Conservation (phyloP, 1,140 invertebrate species). For the Ditylenchus dipsaci region DNA sequence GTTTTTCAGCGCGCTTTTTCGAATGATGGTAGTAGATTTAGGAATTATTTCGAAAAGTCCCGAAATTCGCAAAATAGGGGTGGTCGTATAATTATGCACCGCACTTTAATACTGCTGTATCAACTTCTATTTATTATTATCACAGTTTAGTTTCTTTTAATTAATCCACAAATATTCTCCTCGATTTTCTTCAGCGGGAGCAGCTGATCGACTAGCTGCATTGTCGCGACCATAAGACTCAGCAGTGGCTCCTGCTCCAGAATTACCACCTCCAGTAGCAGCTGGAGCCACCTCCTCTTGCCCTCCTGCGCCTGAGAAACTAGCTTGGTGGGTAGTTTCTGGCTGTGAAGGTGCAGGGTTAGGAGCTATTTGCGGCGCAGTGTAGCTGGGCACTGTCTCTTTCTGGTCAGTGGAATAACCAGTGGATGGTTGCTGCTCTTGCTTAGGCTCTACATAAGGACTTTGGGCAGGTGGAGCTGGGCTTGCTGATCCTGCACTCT, state of each 20-base stretch:
- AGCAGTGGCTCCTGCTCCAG: not conserved
- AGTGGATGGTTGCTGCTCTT: no score
- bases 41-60: no score
- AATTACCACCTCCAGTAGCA: not conserved
- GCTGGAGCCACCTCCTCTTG: not conserved
- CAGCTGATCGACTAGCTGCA: not conserved
- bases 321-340: not conserved
- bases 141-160: not conserved
- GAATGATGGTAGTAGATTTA: no score
- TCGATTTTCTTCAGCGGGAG: not conserved
- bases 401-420: no score
- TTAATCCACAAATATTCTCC: slow-evolving; percentile 29
- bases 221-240: not conserved
- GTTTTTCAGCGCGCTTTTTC: no score
- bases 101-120: no score
- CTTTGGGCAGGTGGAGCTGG: slow-evolving; percentile 1
- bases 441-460: not conserved
- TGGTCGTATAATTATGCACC: no score
- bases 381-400: not conserved
- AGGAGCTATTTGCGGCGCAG: not conserved
- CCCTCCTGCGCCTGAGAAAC: not conserved
- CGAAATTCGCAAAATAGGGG: no score
- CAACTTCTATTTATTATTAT: no score
- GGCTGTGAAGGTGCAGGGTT: not conserved
- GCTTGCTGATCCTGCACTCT: not conserved